phyloP scores from a whole-genome alignment of 2,888 invertebrate species.

The Onthophagus sagittarius region DNA sequence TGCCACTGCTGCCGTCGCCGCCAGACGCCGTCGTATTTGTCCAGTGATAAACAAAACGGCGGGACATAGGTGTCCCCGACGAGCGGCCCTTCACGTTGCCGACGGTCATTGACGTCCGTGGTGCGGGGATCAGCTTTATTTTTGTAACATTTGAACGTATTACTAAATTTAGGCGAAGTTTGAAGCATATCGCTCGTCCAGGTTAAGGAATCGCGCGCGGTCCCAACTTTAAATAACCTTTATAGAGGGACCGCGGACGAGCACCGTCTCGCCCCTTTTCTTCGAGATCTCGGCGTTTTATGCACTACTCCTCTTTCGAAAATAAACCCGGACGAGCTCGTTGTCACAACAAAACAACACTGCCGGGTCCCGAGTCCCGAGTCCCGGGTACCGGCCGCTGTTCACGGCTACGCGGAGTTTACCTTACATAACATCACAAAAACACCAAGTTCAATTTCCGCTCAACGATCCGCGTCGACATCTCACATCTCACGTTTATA shows the following conservation, averaged over 20 bases:
- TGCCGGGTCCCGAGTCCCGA: background rate
- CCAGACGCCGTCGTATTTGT: background rate
- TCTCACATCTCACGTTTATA: background rate
- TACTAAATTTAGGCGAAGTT: conserved; percentile 17
- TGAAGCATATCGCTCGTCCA: conserved; percentile 4
- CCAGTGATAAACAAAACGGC: background rate
- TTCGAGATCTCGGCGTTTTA: background rate
- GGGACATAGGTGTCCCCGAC: background rate
- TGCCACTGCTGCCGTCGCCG: background rate
- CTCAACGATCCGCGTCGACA: background rate
- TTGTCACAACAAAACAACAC: background rate
- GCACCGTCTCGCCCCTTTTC: background rate
- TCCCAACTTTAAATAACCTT: background rate
- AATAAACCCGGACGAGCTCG: background rate
- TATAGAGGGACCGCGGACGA: background rate
- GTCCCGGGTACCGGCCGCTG: background rate
- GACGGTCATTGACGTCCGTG: background rate
- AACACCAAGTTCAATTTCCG: background rate
- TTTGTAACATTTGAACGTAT: conserved; percentile 18
- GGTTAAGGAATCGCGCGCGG: background rate
- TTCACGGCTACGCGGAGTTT: background rate
- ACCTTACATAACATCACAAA: background rate
- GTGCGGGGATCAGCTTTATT: conserved; percentile 14
- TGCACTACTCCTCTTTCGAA: background rate
- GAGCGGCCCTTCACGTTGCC: background rate